Conservation (phyloP, 2,797 vertebrate species). For the Urophycis tenuis region DNA sequence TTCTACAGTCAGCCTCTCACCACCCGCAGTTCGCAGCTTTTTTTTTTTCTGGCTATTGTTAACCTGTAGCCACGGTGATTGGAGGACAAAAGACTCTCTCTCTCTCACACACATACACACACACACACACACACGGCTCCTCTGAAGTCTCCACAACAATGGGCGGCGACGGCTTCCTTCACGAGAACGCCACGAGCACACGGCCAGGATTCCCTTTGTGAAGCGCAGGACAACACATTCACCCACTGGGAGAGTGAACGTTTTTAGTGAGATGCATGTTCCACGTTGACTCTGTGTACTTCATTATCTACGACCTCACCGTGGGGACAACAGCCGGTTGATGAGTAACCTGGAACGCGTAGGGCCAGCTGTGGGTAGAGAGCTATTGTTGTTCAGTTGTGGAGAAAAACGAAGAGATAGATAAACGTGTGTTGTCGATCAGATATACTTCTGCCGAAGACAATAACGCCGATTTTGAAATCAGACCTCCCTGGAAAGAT, state of each 20-base stretch:
- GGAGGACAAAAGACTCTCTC: conserved; percentile 45
- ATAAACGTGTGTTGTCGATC: neutral
- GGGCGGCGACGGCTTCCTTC: conserved; percentile 38
- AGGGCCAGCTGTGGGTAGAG: neutral
- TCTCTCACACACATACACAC: neutral
- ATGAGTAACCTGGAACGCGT: conserved; percentile 31
- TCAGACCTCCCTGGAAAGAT: neutral
- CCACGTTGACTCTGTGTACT: conserved; percentile 22
- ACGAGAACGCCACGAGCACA: conserved; percentile 19
- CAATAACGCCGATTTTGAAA: neutral
- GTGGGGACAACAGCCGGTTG: conserved; percentile 26
- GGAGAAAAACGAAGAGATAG: neutral
- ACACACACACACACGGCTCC: conserved; percentile 3
- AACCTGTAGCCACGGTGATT: conserved; percentile 47
- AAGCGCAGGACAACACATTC: conserved; percentile 35
- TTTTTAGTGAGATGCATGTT: conserved; percentile 19
- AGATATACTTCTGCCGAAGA: neutral
- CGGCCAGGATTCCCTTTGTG: conserved; percentile 34
- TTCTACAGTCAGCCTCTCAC: conserved; percentile 44
- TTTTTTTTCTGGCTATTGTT: conserved; percentile 52
- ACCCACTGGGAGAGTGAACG: conserved; percentile 33
- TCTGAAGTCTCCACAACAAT: conserved; percentile 51
- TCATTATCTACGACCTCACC: conserved; percentile 28
- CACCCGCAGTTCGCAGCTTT: conserved; percentile 42
- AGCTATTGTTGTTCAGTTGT: neutral